Base-by-base conservation (phyloP, 2,113 vertebrate genomes). In the Anarhynchus alexandrinus region DNA sequence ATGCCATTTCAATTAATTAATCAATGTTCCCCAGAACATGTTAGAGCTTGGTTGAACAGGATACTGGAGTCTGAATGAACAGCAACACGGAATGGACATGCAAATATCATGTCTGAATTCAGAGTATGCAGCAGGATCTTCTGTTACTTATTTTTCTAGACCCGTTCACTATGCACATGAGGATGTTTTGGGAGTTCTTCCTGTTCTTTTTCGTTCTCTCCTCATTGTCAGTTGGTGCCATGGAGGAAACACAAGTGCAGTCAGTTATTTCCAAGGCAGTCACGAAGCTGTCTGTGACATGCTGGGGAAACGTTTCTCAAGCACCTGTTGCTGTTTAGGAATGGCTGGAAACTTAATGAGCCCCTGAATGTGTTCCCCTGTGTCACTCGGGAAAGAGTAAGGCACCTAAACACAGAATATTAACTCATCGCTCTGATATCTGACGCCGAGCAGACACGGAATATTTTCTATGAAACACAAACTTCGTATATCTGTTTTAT, bases 261-360 rank as follows among this genome's bases (percentile, higher is more conserved):
- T 95, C 80, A 74, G 3, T 96, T 96, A 84, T 96, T 95, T 94
- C 94, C 51, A 90, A 96, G 96, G 82, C 90, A 57, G 89, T 84
- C 95, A 95, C 92, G 96, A 98, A 96, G 91, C 90, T 91, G 86
- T 90, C 93, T 93, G n/a, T 94, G 90, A 84, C 94, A 95, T 94
- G 76, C 94, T 96, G 64, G 86, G 94, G 89, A 93, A 95, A 89
- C 34, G n/a, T 97, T 95, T 96, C 73, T 96, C 91, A 29, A 49
- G 93, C 98, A 98, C 97, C 97, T 97, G 97, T 98, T 97, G 91
- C 88, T 96, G 58, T 97, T 96, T 40, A 93, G 90, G 96, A 98
- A 97, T 94, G 94, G 77, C 36, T 96, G 94, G 96, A 97, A 98
- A 96, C 83, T 96, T 97, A 98, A 97, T 97, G 94, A 97, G 78